A percentile compares a stretch with the other conserved stretches of the same genome.
phyloP scores from a whole-genome alignment of 2,797 vertebrate genomes.

The Hippoglossus hippoglossus region DNA sequence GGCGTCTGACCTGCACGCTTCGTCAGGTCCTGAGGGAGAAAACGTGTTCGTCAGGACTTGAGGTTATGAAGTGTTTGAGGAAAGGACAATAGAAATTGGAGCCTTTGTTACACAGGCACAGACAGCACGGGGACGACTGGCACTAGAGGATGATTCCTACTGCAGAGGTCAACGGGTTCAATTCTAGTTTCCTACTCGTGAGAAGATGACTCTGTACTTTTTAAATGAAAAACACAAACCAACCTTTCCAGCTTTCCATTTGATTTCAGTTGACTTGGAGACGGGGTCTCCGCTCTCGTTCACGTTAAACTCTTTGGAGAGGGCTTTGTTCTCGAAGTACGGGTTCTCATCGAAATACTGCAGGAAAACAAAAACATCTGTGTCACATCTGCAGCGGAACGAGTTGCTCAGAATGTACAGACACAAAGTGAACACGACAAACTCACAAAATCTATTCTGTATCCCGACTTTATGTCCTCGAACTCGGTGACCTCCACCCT shows the following conservation, averaged over 20 bases:
- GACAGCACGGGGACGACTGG: too few relatives aligned
- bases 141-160: too few relatives aligned
- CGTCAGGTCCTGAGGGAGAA: conserved; percentile 89
- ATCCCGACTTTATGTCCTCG: conserved; percentile 99
- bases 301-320: conserved; percentile 99
- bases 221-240: conserved; percentile 14
- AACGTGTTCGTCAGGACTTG: not conserved
- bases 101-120: too few relatives aligned
- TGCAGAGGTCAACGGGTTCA: too few relatives aligned
- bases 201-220: too few relatives aligned
- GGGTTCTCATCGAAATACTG: conserved; percentile 98
- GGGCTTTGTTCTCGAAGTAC: conserved; percentile 99
- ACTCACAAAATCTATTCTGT: conserved; percentile 99
- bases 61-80: too few relatives aligned
- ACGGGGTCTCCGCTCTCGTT: conserved; percentile 97
- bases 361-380: not conserved
- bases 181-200: too few relatives aligned
- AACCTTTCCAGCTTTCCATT: conserved; percentile 99
- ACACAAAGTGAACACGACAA: not conserved
- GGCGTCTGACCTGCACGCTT: conserved; percentile 94
- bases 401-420: not conserved
- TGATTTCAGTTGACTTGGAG: conserved; percentile 98
- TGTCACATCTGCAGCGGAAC: not conserved
- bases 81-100: not conserved
- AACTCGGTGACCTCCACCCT: conserved; percentile 98